Percentiles rank a stretch among this genome's conserved stretches.
Conservation (phyloP, 1,140 invertebrate genomes). For the Anthonomus grandis region DNA sequence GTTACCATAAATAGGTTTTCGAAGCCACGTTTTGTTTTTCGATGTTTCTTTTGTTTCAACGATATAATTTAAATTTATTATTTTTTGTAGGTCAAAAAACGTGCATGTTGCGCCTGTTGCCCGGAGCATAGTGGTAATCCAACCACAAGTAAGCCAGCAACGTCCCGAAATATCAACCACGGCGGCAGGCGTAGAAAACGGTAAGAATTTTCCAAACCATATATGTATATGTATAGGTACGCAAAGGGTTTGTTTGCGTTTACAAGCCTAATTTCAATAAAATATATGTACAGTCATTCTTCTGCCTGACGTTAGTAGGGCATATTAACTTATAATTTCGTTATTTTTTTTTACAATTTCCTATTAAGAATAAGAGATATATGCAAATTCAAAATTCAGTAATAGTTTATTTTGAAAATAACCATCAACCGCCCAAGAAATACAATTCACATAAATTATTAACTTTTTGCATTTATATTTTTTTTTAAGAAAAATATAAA, state of each 20-base stretch:
- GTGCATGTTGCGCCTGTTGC: slow-evolving; percentile 55
- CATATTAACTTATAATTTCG: too few relatives aligned
- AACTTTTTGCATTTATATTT: too few relatives aligned
- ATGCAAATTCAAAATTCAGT: too few relatives aligned
- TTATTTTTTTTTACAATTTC: too few relatives aligned
- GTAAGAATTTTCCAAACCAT: slow-evolving; percentile 13
- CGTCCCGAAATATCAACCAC: slow-evolving; percentile 30
- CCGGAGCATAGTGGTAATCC: slow-evolving; percentile 47
- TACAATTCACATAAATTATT: too few relatives aligned
- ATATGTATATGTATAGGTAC: neutral
- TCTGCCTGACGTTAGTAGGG: too few relatives aligned
- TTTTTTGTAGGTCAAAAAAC: slow-evolving; percentile 52
- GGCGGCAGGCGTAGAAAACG: slow-evolving; percentile 43
- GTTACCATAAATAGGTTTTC: neutral
- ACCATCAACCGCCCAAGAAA: too few relatives aligned
- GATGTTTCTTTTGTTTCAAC: neutral
- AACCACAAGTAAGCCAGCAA: slow-evolving; percentile 20
- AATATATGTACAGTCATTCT: neutral
- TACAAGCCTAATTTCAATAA: neutral
- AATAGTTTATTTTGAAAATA: too few relatives aligned
- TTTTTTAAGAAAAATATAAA: too few relatives aligned
- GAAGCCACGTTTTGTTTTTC: neutral
- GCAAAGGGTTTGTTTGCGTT: neutral
- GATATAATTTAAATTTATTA: too few relatives aligned
- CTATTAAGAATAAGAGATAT: too few relatives aligned